Base-by-base conservation (phyloP, 92 coral and sea anemone species). In the Heteractis magnifica region DNA sequence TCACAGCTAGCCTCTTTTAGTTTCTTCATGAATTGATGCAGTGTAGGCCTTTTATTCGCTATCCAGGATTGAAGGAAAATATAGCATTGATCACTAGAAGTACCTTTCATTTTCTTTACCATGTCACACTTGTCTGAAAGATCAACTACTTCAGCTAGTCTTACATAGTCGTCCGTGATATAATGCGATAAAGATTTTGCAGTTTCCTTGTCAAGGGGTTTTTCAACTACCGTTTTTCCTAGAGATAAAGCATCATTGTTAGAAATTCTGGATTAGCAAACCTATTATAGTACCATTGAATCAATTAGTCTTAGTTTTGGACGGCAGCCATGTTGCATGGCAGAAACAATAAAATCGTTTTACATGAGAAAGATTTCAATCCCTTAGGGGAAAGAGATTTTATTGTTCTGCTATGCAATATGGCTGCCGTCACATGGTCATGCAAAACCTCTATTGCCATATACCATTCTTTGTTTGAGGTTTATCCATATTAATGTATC, bases 11-110 rank as follows among this genome's bases (percentile, higher is more conserved):
- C 34, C 20, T 81, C 52, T 41, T n/a, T 10, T 34, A 81, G 34
- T 20, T 50, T 68, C 62, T 81, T 34, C 84, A 81, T 81, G 10
- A 81, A 21, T 11, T 49, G 8, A 49, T 81, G 84, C 4, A 81
- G 44, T 1, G 76, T 81, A 5, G 84, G 74, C 53, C 14, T 60
- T 49, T 64, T 26, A 20, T 23, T 48, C 44, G 18, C 7, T 81
- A 41, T 62, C 84, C 84, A 81, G 15, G 77, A 19, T 11, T 49
- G 3, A 16, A 81, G 58, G 13, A 68, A n/a, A 34, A 49, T 4
- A 5, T 10, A 10, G 84, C 71, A 81, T 9, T 49, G 77, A 6
- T 79, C 72, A 15, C 51, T 59, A 11, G 71, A 8, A 13, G 72
- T 55, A 56, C 82, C 71, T 5, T 68, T 68, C 60, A 64, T 56